Conservation (phyloP, 2,888 invertebrate species). For the Actias luna region DNA sequence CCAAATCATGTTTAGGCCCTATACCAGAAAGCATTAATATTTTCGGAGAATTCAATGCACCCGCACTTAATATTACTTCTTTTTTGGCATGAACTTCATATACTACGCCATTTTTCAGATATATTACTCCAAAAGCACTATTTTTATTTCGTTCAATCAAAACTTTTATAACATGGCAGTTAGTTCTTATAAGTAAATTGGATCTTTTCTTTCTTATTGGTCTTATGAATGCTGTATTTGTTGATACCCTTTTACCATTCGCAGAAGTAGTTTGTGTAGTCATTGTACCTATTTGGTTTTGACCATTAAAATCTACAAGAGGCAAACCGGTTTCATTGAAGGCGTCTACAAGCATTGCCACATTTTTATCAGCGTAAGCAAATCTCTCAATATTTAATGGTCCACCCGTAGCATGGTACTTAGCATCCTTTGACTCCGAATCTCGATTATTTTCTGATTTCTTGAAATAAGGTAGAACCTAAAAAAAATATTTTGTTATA, state of each 20-base stretch:
- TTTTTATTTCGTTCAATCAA: slow-evolving; percentile 69
- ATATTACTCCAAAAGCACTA: slow-evolving; percentile 54
- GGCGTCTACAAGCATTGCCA: slow-evolving; percentile 75
- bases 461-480: slow-evolving; percentile 85
- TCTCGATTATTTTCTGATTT: slow-evolving; percentile 84
- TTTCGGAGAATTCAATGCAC: slow-evolving; percentile 82
- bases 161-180: slow-evolving; percentile 78
- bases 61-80: slow-evolving; percentile 83
- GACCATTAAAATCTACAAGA: slow-evolving; percentile 80
- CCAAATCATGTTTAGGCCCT: slow-evolving; percentile 78
- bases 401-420: slow-evolving; percentile 81
- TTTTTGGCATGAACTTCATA: slow-evolving; percentile 63
- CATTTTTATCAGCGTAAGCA: slow-evolving; percentile 81
- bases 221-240: slow-evolving; percentile 84
- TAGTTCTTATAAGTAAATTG: slow-evolving; percentile 72
- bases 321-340: slow-evolving; percentile 82
- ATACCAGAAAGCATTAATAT: slow-evolving; percentile 84
- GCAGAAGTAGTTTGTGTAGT: slow-evolving; percentile 81
- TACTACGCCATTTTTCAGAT: slow-evolving; percentile 41
- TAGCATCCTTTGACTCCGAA: slow-evolving; percentile 62
- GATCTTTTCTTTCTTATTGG: slow-evolving; percentile 79
- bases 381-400: slow-evolving; percentile 83
- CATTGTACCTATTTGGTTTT: slow-evolving; percentile 82
- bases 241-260: slow-evolving; percentile 81
- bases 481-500: slow-evolving; percentile 24